Evolutionary conservation across 2,797 vertebrate species (phyloP).

Genomic region (Psittacula derbiana): DNA sequence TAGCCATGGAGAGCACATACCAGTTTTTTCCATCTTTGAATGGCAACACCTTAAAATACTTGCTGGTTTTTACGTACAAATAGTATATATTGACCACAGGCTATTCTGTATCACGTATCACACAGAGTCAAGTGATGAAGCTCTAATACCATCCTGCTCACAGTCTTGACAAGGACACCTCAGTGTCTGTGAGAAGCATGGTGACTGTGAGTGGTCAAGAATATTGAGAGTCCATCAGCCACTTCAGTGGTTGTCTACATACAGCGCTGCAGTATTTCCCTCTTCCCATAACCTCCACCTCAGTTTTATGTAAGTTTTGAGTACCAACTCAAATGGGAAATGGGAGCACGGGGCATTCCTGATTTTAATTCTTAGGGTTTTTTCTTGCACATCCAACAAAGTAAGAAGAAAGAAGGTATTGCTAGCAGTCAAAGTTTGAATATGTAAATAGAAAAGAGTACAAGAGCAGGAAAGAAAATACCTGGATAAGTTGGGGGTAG

Average conservation of each 20-base stretch:
- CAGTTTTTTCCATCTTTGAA: not conserved
- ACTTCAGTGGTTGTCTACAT: not conserved
- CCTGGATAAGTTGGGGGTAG: not conserved
- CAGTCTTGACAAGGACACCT: not conserved
- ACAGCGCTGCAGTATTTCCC: not conserved
- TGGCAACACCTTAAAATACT: not conserved
- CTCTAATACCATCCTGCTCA: not conserved
- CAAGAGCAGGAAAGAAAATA: not conserved
- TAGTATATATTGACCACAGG: fast-evolving
- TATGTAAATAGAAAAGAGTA: not conserved
- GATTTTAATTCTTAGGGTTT: not conserved
- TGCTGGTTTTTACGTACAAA: not conserved
- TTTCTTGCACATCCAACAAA: not conserved
- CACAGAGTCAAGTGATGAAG: not conserved
- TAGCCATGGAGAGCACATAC: not conserved
- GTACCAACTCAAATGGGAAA: not conserved
- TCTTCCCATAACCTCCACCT: not conserved
- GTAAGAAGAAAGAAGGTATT: not conserved
- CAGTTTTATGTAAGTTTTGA: not conserved
- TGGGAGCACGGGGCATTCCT: not conserved
- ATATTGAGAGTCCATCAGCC: not conserved
- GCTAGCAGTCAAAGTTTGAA: not conserved
- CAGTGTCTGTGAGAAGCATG: not conserved
- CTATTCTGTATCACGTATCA: not conserved
- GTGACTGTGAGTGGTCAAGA: not conserved